phyloP scores from a whole-genome alignment of 2,797 vertebrate genomes.

The Pelodytes ibericus region DNA sequence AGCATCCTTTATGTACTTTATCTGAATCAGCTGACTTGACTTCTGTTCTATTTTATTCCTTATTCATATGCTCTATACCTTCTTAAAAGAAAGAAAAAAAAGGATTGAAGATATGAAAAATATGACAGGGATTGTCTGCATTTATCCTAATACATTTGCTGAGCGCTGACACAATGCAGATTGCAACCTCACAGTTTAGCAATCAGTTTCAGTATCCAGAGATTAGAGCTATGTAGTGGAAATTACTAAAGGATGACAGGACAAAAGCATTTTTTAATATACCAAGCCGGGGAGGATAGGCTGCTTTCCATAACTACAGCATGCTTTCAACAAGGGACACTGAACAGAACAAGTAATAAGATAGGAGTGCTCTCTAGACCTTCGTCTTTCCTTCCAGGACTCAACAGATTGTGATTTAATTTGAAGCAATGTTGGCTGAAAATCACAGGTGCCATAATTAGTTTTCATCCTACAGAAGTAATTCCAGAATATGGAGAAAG shows the following conservation, averaged over 20 bases:
- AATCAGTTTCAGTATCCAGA: constrained; percentile 10
- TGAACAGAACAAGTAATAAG: constrained; percentile 40
- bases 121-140: background rate
- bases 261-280: constrained; percentile 34
- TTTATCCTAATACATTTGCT: background rate
- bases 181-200: constrained; percentile 13
- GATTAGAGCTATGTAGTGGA: constrained; percentile 28
- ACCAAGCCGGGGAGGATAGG: constrained; percentile 12
- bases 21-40: background rate
- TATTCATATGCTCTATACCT: background rate
- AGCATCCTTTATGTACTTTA: background rate
- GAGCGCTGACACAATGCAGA: constrained; percentile 6
- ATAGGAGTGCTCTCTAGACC: constrained; percentile 31
- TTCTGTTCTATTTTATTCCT: constrained; percentile 1
- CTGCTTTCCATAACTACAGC: constrained; percentile 27
- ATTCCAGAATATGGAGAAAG: constrained; percentile 33
- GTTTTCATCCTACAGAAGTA: constrained; percentile 39
- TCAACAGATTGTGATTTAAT: constrained; percentile 53
- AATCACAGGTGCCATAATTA: constrained; percentile 46
- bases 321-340: constrained; percentile 25
- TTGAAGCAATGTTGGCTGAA: constrained; percentile 35
- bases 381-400: constrained; percentile 36
- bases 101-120: constrained; percentile 5
- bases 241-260: constrained; percentile 26
- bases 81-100: background rate